Conservation (phyloP, 2,888 invertebrate species). For the Diarsia rubi region DNA sequence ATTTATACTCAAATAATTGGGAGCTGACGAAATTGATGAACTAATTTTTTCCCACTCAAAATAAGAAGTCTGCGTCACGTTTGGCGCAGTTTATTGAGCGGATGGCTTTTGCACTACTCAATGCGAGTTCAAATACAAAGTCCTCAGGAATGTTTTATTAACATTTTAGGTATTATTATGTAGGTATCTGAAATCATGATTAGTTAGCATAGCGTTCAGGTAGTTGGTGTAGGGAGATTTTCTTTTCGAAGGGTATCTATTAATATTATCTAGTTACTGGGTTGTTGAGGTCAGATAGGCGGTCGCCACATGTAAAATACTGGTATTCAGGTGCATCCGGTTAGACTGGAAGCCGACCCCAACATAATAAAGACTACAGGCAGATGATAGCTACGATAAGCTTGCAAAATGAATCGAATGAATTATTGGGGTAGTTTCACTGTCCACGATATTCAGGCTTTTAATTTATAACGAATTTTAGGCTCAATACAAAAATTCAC, state of each 20-base stretch:
- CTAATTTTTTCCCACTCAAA: background rate
- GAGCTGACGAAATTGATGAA: slow-evolving; percentile 18
- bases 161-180: no score
- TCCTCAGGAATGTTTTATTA: background rate
- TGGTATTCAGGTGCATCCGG: no score
- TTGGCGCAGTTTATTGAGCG: background rate
- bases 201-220: background rate
- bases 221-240: background rate
- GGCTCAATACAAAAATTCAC: background rate
- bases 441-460: background rate
- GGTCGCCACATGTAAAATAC: no score
- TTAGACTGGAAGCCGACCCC: no score
- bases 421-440: background rate
- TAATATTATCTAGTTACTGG: no score
- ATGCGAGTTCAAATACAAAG: background rate
- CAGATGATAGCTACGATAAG: background rate
- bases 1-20: slow-evolving; percentile 8
- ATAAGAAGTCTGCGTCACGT: background rate
- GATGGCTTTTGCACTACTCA: background rate
- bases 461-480: background rate
- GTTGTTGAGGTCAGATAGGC: no score
- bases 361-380: no score
- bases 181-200: background rate
- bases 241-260: no score
- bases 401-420: background rate